Conservation (phyloP, 2,888 invertebrate species). For the Nymphalis polychloros region DNA sequence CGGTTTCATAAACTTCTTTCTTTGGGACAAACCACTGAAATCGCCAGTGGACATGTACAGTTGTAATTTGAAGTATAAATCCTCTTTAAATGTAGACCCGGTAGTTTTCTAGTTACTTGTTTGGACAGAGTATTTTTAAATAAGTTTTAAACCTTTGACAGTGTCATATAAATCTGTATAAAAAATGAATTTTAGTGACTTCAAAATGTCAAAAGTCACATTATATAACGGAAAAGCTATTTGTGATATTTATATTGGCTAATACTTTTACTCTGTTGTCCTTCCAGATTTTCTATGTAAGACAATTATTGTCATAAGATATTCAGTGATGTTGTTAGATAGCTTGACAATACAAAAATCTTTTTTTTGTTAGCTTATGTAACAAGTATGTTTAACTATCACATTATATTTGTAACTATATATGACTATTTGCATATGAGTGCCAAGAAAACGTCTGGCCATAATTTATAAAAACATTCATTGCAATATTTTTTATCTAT, state of each 20-base stretch:
- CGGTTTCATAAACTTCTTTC: slow-evolving; percentile 72
- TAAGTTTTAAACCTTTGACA: slow-evolving; percentile 78
- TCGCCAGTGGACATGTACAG: slow-evolving; percentile 70
- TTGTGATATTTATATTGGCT: slow-evolving; percentile 75
- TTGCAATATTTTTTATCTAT: slow-evolving; percentile 18
- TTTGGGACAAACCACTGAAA: slow-evolving; percentile 53
- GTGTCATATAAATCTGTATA: slow-evolving; percentile 68
- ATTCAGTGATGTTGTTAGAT: slow-evolving; percentile 12
- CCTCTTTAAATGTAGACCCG: slow-evolving; percentile 57
- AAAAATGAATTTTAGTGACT: slow-evolving; percentile 73
- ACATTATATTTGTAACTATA: slow-evolving; percentile 6
- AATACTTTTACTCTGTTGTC: slow-evolving; percentile 38
- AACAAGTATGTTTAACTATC: slow-evolving; percentile 3
- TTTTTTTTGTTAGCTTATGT: slow-evolving; percentile 13
- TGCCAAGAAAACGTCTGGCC: slow-evolving; percentile 19
- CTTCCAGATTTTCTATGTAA: slow-evolving; percentile 30
- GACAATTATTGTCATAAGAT: slow-evolving; percentile 20
- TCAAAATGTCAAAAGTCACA: slow-evolving; percentile 50
- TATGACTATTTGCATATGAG: slow-evolving; percentile 27
- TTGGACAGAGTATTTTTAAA: slow-evolving; percentile 75
- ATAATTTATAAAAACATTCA: slow-evolving; percentile 10
- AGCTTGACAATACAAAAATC: slow-evolving; percentile 21
- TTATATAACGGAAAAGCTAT: slow-evolving; percentile 62
- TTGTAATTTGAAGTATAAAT: slow-evolving; percentile 74
- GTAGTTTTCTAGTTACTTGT: slow-evolving; percentile 44